Evolutionary conservation across 2,797 vertebrate species (phyloP).

Genomic region (Lophius americanus): DNA sequence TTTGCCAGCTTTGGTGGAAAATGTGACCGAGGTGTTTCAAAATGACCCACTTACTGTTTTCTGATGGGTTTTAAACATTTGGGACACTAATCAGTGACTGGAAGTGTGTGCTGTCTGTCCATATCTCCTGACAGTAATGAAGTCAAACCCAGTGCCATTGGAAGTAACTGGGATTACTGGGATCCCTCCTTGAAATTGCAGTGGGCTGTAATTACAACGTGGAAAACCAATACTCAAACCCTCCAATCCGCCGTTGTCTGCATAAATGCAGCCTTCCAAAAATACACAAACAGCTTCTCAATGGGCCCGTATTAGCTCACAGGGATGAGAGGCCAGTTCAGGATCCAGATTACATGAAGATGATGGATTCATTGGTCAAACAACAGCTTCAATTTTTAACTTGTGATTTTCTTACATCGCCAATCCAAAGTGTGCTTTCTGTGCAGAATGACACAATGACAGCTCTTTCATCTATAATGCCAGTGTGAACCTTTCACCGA

Average conservation of each 20-base stretch:
- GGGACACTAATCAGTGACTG: constrained; percentile 56
- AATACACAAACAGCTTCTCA: constrained; percentile 59
- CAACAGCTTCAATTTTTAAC: constrained; percentile 42
- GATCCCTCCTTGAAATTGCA: constrained; percentile 60
- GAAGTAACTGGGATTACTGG: constrained; percentile 42
- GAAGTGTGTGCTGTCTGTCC: constrained; percentile 35
- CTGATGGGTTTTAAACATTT: constrained; percentile 57
- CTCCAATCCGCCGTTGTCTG: constrained; percentile 48
- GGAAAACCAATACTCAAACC: constrained; percentile 46
- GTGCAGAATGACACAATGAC: constrained; percentile 47
- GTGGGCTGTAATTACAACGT: constrained; percentile 65
- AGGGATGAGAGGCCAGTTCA: constrained; percentile 32
- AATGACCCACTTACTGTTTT: constrained; percentile 72
- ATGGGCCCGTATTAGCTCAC: constrained; percentile 23
- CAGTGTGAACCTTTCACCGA: constrained; percentile 41
- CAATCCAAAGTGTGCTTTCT: constrained; percentile 40
- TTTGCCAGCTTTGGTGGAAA: constrained; percentile 73
- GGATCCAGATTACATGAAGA: constrained; percentile 28
- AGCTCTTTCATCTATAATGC: constrained; percentile 38
- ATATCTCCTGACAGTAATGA: constrained; percentile 54
- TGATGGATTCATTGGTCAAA: constrained; percentile 55
- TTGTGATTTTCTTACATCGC: constrained; percentile 31
- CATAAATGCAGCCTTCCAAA: constrained; percentile 61
- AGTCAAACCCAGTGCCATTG: constrained; percentile 61
- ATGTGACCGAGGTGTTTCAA: constrained; percentile 73